Evolutionary conservation across 1,140 invertebrate genomes (phyloP).

Genomic region (Geopemphigus sp.): DNA sequence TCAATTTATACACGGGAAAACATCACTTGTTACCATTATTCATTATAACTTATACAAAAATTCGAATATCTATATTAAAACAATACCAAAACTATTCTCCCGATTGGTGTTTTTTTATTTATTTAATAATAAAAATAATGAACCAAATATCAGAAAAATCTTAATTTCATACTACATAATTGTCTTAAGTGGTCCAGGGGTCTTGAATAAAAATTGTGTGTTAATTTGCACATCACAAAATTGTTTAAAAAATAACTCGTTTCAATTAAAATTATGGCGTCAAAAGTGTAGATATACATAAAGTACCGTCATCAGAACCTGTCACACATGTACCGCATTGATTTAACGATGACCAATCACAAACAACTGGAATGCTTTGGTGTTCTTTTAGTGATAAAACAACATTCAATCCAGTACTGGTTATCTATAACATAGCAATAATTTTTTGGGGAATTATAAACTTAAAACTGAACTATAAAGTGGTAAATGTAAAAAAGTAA

Average conservation of each 20-base stretch:
- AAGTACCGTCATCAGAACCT: slow-evolving; percentile 63
- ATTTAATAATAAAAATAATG: no score
- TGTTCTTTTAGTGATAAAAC: slow-evolving; percentile 63
- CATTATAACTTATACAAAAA: no score
- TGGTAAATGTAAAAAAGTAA: no score
- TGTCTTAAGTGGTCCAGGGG: no score
- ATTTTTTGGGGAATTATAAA: background rate
- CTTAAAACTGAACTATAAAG: background rate
- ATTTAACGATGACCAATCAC: slow-evolving; percentile 66
- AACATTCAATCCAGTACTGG: slow-evolving; percentile 44
- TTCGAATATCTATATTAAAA: no score
- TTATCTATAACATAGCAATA: slow-evolving; percentile 46
- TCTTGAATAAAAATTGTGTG: no score
- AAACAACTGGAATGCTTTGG: slow-evolving; percentile 60
- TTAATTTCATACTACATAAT: no score
- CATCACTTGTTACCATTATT: no score
- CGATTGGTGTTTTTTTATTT: no score
- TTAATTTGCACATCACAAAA: background rate
- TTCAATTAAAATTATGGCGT: slow-evolving; percentile 51
- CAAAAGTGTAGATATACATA: slow-evolving; percentile 64
- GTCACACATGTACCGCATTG: slow-evolving; percentile 66
- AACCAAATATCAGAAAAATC: no score
- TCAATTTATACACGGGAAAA: no score
- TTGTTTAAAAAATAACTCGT: background rate
- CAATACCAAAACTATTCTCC: no score